A percentile compares a stretch with the other conserved stretches of the same genome.
Evolutionary conservation across 2,113 vertebrate genomes (phyloP).

Genomic region (Semnopithecus entellus): DNA sequence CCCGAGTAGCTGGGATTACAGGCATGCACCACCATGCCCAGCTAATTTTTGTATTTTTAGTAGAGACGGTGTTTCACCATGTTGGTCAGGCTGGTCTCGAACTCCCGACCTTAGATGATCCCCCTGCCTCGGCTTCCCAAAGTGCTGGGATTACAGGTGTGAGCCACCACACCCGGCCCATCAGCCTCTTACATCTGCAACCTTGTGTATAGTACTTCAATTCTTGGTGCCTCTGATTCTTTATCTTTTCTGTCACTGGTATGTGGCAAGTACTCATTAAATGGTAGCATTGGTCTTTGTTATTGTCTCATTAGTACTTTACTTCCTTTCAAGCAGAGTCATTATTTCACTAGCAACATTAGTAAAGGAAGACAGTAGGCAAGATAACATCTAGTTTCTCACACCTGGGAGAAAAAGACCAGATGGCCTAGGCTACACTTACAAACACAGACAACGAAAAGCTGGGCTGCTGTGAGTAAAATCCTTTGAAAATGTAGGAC

Average conservation of each 20-base stretch:
- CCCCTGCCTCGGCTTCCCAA: too few relatives aligned
- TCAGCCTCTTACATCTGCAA: neutral
- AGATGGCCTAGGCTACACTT: constrained; percentile 1
- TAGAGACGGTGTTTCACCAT: too few relatives aligned
- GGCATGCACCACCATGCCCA: fast-evolving
- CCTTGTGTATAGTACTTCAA: neutral
- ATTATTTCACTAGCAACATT: neutral
- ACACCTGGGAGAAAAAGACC: constrained; percentile 22
- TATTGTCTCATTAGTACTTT: constrained; percentile 25
- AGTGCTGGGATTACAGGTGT: too few relatives aligned
- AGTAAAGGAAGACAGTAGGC: neutral
- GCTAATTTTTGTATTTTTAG: too few relatives aligned
- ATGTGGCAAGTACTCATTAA: neutral
- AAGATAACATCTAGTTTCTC: constrained; percentile 9
- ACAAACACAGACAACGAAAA: neutral
- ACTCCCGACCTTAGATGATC: too few relatives aligned
- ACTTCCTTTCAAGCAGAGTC: neutral
- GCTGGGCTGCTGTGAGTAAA: neutral
- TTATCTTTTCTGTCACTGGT: neutral
- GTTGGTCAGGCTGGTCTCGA: too few relatives aligned
- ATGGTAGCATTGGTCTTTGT: neutral
- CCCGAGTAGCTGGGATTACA: too few relatives aligned
- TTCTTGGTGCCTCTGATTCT: neutral
- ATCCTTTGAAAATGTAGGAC: neutral
- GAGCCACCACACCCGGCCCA: too few relatives aligned